A percentile compares a stretch with the other conserved stretches of the same genome.
Conservation (phyloP, 64 coral and sea anemone genomes). For the Hydrozoanthus tunicans region DNA sequence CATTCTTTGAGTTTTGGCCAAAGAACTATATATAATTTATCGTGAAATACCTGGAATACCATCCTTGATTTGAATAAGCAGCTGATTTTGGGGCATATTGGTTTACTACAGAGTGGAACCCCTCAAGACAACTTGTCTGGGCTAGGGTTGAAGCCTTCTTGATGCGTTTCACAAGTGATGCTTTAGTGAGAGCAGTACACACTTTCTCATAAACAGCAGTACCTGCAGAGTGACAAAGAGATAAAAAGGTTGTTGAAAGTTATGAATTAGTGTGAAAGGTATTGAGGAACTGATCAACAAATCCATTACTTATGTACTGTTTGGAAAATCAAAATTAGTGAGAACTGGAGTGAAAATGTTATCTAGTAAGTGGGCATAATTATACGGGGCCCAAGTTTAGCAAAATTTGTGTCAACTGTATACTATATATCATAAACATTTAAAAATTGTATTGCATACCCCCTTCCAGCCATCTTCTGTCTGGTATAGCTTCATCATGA, state of each 20-base stretch:
- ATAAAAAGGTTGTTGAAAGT: neutral
- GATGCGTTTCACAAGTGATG: slow-evolving; percentile 7
- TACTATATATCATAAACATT: neutral
- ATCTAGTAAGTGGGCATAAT: neutral
- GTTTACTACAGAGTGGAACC: slow-evolving; percentile 10
- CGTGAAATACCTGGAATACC: neutral
- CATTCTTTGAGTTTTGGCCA: neutral
- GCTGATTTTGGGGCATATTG: neutral
- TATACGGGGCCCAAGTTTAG: neutral
- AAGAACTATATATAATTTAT: neutral
- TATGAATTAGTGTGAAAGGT: neutral
- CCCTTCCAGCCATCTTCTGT: slow-evolving; percentile 24
- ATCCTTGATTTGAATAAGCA: neutral
- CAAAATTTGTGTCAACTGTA: neutral
- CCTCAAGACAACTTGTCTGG: slow-evolving; percentile 18
- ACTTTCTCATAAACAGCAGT: neutral
- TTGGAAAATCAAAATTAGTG: neutral
- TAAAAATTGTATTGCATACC: neutral
- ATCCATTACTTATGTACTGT: neutral
- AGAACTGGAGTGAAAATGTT: neutral
- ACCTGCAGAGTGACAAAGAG: neutral
- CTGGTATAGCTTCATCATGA: neutral
- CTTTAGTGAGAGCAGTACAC: slow-evolving; percentile 5
- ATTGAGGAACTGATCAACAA: neutral
- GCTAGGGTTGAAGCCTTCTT: slow-evolving; percentile 18